These are phyloP conservation scores for Microctonus brassicae DNA, from an alignment of 2,888 invertebrate species.

Conservation along the genomic window DNA sequence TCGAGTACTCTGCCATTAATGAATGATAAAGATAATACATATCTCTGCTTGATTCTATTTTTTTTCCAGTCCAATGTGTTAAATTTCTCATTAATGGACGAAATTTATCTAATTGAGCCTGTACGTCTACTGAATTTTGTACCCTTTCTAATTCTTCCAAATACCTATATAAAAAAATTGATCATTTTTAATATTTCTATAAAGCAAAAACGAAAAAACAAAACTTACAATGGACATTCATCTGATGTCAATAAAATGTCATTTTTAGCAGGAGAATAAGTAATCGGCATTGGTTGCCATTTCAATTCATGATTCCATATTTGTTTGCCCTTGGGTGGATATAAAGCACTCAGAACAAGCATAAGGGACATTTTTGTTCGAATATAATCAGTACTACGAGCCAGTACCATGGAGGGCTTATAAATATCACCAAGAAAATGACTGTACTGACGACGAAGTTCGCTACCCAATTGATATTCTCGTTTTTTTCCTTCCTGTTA, in stretches of 20 bases:
- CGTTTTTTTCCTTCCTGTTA: constrained; percentile 72
- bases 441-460: constrained; percentile 71
- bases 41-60: not conserved
- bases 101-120: not conserved
- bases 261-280: not conserved
- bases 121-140: not conserved
- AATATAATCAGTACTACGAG: constrained; percentile 78
- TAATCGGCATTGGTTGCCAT: constrained; percentile 77
- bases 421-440: constrained; percentile 71
- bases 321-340: constrained; percentile 74
- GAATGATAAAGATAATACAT: constrained; percentile 35
- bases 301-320: constrained; percentile 73
- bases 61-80: constrained; percentile 29
- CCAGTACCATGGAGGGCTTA: constrained; percentile 58
- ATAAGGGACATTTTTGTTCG: constrained; percentile 82
- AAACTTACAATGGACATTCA: constrained; percentile 46
- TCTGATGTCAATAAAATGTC: constrained; percentile 39
- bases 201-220: constrained; percentile 63
- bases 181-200: constrained; percentile 62
- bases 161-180: not conserved
- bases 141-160: constrained; percentile 1
- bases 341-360: constrained; percentile 78
- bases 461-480: constrained; percentile 71
- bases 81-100: constrained; percentile 5
- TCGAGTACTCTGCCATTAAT: constrained; percentile 20